These are phyloP conservation scores for Schizaphis graminum DNA, from an alignment of 2,888 invertebrate genomes.

Conservation along the genomic window DNA sequence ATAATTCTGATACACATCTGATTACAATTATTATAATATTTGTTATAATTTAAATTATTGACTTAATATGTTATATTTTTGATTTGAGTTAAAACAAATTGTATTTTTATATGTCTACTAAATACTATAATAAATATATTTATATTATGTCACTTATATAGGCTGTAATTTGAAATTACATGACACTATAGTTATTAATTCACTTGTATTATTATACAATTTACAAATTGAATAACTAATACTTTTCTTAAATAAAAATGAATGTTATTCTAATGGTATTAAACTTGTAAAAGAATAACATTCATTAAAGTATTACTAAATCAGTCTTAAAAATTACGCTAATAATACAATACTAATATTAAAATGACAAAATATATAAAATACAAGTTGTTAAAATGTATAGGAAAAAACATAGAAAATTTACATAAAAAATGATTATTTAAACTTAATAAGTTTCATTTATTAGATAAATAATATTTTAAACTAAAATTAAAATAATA, in stretches of 20 bases:
- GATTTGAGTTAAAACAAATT: neutral
- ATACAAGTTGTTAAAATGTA: neutral
- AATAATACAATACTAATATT: neutral
- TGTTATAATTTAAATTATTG: neutral
- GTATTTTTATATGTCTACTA: neutral
- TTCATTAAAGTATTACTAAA: neutral
- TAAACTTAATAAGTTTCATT: neutral
- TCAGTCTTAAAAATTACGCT: neutral
- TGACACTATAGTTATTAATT: neutral
- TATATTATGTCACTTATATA: neutral
- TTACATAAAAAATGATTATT: neutral
- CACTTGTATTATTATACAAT: neutral
- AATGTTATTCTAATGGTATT: neutral
- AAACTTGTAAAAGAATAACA: neutral
- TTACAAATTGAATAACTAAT: neutral
- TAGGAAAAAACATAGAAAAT: neutral
- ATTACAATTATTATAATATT: neutral
- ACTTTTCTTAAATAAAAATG: neutral
- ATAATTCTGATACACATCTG: neutral
- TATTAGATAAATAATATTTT: slow-evolving; percentile 14
- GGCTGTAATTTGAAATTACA: neutral
- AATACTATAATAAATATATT: neutral
- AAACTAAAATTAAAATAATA: neutral
- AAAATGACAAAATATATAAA: neutral
- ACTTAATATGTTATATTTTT: neutral